Base-by-base conservation (phyloP, 2,797 vertebrate species). In the Lacerta bilineata region DNA sequence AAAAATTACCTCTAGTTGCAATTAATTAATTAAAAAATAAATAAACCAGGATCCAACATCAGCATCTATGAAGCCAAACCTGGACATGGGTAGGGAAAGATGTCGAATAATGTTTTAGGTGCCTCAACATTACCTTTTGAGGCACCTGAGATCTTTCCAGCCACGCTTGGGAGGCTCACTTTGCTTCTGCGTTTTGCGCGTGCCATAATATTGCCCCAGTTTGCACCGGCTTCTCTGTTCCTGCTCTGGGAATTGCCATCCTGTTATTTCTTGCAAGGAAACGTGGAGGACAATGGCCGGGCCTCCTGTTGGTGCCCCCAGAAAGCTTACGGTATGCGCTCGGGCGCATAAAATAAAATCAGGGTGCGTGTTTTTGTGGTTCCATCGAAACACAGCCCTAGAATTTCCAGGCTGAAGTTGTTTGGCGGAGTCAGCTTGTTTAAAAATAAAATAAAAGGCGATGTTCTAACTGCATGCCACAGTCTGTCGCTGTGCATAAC, bases 361-460 rank as follows among this genome's bases (percentile, higher is more conserved):
- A 84, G 0, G 55, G 36, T 68, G 29, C 50, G 33, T n/a, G 13
- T n/a, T 0, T 50, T 50, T 50, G 50, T 50, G 11, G 59, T 5
- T 18, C n/a, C 66, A 8, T 74, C 7, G 29, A 61, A 79, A 86
- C 77, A 13, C 41, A 78, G 9, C 74, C 15, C 64, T 71, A 69
- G 84, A 85, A 81, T 71, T 87, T 71, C 5, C 72, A 89, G 85
- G 66, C 33, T 89, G 86, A 69, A 77, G 33, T 20, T 39, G 74
- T 61, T 2, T 83, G 85, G 36, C 88, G 74, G 79, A 86, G 77
- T 72, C 33, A 15, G 39, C 55, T 33, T 74, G 10, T 10, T 29
- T 25, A 1, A 3, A 36, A 39, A 77, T n/a, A 33, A 33, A 74
- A 81, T 75, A 88, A 61, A 0, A 0, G 7, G 8, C 36, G 13